Evolutionary conservation across 1,140 invertebrate species (phyloP).

Genomic region (Temnothorax longispinosus): DNA sequence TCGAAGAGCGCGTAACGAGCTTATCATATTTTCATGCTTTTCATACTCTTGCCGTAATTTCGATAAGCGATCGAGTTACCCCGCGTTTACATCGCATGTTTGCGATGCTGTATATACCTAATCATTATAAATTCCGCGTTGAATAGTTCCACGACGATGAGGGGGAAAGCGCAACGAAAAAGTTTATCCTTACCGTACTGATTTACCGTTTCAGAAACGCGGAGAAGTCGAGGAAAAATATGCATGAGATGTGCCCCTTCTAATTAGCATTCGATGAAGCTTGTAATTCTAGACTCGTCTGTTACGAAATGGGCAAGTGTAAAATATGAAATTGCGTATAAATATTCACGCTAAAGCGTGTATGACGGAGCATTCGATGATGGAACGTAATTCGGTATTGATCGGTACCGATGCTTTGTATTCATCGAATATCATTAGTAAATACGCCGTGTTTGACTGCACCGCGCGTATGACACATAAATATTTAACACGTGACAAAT

Average conservation of each 20-base stretch:
- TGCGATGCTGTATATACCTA: neutral
- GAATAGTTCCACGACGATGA: neutral
- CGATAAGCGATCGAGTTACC: slow-evolving; percentile 15
- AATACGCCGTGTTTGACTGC: slow-evolving; percentile 37
- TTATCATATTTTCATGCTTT: slow-evolving; percentile 34
- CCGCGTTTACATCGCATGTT: neutral
- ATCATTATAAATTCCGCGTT: slow-evolving; percentile 31
- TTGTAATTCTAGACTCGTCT: slow-evolving; percentile 3
- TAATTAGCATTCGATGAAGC: slow-evolving; percentile 6
- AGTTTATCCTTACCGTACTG: neutral
- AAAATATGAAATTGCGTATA: slow-evolving; percentile 25
- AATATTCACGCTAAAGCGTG: slow-evolving; percentile 16
- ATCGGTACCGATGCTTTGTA: slow-evolving; percentile 35
- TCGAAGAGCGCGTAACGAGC: slow-evolving; percentile 19
- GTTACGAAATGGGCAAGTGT: slow-evolving; percentile 12
- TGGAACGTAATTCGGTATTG: slow-evolving; percentile 30
- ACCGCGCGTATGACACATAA: neutral
- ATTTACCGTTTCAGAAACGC: neutral
- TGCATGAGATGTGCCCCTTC: neutral
- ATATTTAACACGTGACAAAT: slow-evolving; percentile 35
- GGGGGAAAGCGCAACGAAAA: neutral
- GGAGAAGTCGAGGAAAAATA: neutral
- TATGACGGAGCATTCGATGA: slow-evolving; percentile 2
- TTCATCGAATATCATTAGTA: slow-evolving; percentile 45
- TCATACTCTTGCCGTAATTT: slow-evolving; percentile 1